These are phyloP conservation scores for Sycophila sp. DNA, from an alignment of 1,140 invertebrate species.

Conservation along the genomic window DNA sequence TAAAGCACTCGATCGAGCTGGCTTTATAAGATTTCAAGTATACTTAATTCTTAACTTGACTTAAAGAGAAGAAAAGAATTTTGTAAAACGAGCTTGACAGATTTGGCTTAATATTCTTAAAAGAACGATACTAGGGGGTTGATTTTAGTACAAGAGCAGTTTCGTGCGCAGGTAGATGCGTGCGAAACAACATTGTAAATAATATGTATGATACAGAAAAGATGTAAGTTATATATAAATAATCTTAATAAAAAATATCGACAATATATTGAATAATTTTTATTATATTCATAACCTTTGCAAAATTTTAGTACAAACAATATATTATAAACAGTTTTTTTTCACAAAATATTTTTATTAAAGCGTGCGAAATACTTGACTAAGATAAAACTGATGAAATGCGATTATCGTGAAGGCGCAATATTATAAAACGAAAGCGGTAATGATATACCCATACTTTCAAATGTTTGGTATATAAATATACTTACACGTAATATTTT, in stretches of 20 bases:
- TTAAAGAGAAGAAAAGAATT: too few relatives aligned
- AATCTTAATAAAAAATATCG: slow-evolving; percentile 61
- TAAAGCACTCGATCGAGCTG: too few relatives aligned
- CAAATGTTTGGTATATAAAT: slow-evolving; percentile 2
- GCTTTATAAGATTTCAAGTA: too few relatives aligned
- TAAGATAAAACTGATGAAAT: slow-evolving; percentile 32
- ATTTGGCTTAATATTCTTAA: too few relatives aligned
- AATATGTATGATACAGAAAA: slow-evolving; percentile 57
- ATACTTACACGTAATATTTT: too few relatives aligned
- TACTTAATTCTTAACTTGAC: too few relatives aligned
- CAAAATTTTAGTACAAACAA: not conserved
- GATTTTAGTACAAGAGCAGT: not conserved
- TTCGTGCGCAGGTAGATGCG: not conserved
- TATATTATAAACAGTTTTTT: not conserved
- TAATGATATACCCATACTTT: slow-evolving; percentile 13
- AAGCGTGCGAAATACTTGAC: slow-evolving; percentile 30
- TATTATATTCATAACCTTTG: not conserved
- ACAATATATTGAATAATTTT: slow-evolving; percentile 53
- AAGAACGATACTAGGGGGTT: not conserved
- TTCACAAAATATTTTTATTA: slow-evolving; percentile 40
- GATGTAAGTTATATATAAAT: slow-evolving; percentile 58
- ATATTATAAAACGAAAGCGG: slow-evolving; percentile 9
- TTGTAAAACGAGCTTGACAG: too few relatives aligned
- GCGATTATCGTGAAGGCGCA: not conserved
- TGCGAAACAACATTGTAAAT: slow-evolving; percentile 50